phyloP scores from a whole-genome alignment of 2,797 vertebrate species.

The Microcaecilia unicolor region DNA sequence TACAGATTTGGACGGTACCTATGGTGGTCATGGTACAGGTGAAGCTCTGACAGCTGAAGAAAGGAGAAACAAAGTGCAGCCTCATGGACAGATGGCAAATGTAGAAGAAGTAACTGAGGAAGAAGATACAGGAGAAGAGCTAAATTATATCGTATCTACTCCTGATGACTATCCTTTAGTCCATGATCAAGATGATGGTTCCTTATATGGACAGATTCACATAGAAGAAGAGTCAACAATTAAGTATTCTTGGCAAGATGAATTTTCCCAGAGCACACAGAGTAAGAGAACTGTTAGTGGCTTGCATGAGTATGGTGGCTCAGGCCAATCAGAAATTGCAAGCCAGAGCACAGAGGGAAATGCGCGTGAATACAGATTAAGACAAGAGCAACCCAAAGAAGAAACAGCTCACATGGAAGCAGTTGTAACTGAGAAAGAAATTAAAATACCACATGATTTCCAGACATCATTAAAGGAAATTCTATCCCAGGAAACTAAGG shows the following conservation, averaged over 20 bases:
- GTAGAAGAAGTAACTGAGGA: constrained; percentile 58
- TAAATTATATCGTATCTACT: constrained; percentile 86
- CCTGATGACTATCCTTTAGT: constrained; percentile 73
- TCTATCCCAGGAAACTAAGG: constrained; percentile 62
- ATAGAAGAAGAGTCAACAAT: constrained; percentile 61
- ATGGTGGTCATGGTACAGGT: constrained; percentile 19
- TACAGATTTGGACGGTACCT: constrained; percentile 15
- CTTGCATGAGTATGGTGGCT: constrained; percentile 5
- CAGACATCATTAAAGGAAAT: constrained; percentile 74
- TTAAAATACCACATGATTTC: constrained; percentile 75
- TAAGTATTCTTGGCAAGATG: constrained; percentile 65
- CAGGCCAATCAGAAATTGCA: constrained; percentile 20
- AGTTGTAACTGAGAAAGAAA: constrained; percentile 79
- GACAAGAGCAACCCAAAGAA: constrained; percentile 40
- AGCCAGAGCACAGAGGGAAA: constrained; percentile 22
- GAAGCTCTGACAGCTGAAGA: constrained; percentile 15
- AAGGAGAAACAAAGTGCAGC: constrained; percentile 23
- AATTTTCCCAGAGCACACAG: constrained; percentile 51
- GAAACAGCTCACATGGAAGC: constrained; percentile 42
- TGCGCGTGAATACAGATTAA: constrained; percentile 22
- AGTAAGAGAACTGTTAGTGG: constrained; percentile 7
- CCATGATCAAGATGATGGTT: constrained; percentile 59
- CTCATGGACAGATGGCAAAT: constrained; percentile 7
- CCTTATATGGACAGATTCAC: constrained; percentile 75
- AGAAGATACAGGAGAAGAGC: constrained; percentile 65